phyloP scores from a whole-genome alignment of 2,113 vertebrate genomes.

The Oryzias melastigma region DNA sequence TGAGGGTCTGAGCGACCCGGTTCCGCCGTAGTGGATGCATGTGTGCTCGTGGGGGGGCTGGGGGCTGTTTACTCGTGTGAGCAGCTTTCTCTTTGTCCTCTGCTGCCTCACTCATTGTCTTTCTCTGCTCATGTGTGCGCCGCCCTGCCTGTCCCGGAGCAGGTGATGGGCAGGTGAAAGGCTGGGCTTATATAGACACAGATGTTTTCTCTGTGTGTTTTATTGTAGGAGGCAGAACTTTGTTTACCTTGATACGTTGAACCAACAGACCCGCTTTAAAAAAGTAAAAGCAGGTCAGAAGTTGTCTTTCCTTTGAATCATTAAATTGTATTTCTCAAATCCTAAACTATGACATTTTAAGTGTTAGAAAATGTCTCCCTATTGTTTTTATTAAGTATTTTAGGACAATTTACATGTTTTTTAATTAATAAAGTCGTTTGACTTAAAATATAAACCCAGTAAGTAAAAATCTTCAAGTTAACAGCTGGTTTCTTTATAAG shows the following conservation, averaged over 20 bases:
- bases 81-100: constrained; percentile 52
- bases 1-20: not conserved
- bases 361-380: too few species aligned
- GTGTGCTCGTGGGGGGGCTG: constrained; percentile 17
- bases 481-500: too few species aligned
- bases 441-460: too few species aligned
- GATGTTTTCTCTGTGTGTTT: constrained; percentile 36
- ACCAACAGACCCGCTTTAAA: not conserved
- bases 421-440: too few species aligned
- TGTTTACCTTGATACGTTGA: constrained; percentile 10
- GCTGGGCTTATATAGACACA: constrained; percentile 50
- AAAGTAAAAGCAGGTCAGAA: not conserved
- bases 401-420: too few species aligned
- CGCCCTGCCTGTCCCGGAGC: constrained; percentile 37
- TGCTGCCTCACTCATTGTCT: constrained; percentile 50
- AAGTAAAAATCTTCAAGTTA: too few species aligned
- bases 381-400: too few species aligned
- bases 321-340: not conserved
- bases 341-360: too few species aligned
- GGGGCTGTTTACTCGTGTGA: constrained; percentile 44
- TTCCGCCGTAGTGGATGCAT: constrained; percentile 9
- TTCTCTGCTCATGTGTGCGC: constrained; percentile 30
- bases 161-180: constrained; percentile 72
- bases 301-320: not conserved
- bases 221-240: constrained; percentile 9